A percentile compares a stretch with the other conserved stretches of the same genome.
Evolutionary conservation across 1,140 invertebrate species (phyloP).

Genomic region (Papilio dardanus): DNA sequence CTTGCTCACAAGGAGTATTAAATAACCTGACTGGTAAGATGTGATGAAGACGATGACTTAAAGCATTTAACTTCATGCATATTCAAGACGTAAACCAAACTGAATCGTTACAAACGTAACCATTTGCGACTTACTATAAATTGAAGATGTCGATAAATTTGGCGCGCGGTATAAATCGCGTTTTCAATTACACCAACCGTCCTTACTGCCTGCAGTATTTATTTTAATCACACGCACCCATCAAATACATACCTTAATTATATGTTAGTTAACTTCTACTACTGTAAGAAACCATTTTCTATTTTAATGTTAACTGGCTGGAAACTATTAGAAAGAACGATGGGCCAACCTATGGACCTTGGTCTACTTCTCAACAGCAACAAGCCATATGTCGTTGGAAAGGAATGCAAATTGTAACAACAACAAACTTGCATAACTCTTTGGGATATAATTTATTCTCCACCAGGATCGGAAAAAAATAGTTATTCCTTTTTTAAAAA

Average conservation of each 20-base stretch:
- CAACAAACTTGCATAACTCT: not conserved
- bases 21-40: not conserved
- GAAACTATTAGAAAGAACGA: not conserved
- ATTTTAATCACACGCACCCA: conserved; percentile 74
- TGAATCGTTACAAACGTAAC: conserved; percentile 24
- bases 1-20: not conserved
- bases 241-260: conserved; percentile 70
- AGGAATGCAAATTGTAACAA: too few species aligned
- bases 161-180: conserved; percentile 75
- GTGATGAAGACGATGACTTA: not conserved
- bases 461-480: not conserved
- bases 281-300: not conserved
- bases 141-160: conserved; percentile 77
- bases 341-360: too few species aligned
- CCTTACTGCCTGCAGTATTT: conserved; percentile 71
- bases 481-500: conserved; percentile 11
- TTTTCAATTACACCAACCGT: conserved; percentile 80
- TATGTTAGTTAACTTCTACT: conserved; percentile 48
- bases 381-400: too few species aligned
- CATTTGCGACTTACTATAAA: conserved; percentile 60
- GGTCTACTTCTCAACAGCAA: too few species aligned
- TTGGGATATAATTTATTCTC: not conserved
- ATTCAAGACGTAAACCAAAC: conserved; percentile 24
- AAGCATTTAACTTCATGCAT: not conserved
- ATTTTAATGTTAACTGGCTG: not conserved